Base-by-base conservation (phyloP, 1,140 invertebrate genomes). In the Papilio aristodemus region DNA sequence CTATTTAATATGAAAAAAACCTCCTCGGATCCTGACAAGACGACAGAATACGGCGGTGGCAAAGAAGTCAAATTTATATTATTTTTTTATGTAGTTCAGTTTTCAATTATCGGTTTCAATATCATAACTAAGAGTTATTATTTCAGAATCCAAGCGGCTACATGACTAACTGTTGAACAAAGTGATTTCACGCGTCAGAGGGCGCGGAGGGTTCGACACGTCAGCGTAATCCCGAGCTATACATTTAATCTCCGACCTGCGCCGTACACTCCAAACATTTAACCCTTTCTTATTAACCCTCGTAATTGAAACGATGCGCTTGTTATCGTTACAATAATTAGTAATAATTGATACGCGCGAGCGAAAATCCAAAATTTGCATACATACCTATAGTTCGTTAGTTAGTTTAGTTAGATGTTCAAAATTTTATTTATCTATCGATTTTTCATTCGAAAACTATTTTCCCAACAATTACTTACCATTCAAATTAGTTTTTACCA, bases 171-270 rank as follows among this genome's bases (percentile, higher is more conserved):
- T 73, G 78, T 77, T 79, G 84, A 85, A 89, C 85, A 85, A 87
- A 86, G 83, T 88, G 88, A 90, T 90, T 90, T 89, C 86, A 90
- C 88, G 88, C 83, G 76, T 85, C 78, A 75, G 57, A 68, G 75
- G 68, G 32, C 71, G 70, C 77, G 69, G 73, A 78, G 79, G 85
- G 84, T 81, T 85, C 79, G 79, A 76, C 77, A 73, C 80, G 79
- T 85, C 81, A 83, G 83, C 80, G 72, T 79, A 82, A 85, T 86
- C 74, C 79, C 77, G 81, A 84, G 81, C 84, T 79, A 22, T 50
- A 86, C 79, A 85, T 85, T 87, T 89, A 89, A 89, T 88, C 81
- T 86, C 83, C 77, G 79, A 79, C 74, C 75, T 71, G 76, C 77
- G 69, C 78, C 72, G 57, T 6, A 68, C 70, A 79, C 83, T 84